Evolutionary conservation across 92 coral and sea anemone genomes (phyloP), one percentile per base, ranked within the genome.

Genomic region (Palythoa grandiflora): DNA sequence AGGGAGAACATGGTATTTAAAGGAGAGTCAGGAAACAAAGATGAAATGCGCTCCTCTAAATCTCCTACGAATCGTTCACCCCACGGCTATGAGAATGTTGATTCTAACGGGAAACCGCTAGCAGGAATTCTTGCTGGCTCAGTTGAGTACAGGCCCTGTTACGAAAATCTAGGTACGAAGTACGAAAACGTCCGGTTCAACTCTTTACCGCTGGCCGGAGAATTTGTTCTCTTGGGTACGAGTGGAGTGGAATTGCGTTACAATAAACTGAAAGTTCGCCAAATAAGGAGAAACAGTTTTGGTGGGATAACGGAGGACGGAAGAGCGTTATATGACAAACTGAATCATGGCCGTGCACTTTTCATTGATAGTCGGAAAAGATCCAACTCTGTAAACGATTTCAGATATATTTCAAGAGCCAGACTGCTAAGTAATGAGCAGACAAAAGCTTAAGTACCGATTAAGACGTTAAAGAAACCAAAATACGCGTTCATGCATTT

Each of bases 1-100:
- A 78, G 84, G 11, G 71, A 78, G 71, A 78, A 78, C 71, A 78
- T 55, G 84, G 71, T 35, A 10, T 78, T 55, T 28, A 78, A 78
- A 59, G 70, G 37, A 12, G 50, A 35, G 16, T 1, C 84, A 21
- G 37, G 20, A 55, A 20, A 36, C 28, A 78, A 78, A 36, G 19
- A 1, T 9, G 5, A 47, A 38, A 36, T 28, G 0, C n/a, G 8
- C 3, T 12, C 61, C 17, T 50, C 66, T 77, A 19, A 16, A 77
- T 19, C 84, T 55, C 35, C 17, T 15, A 48, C 11, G 14, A 13
- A 4, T 78, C 15, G 7, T 28, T 8, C 17, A 36, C 40, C 3
- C 21, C 20, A 35, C 5, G 6, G 20, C 44, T 78, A 78, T 57
- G 50, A 54, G 12, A 78, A 78, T 13, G 35, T 78, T 59, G 84